These are phyloP conservation scores for Silurus asotus DNA, from an alignment of 2,113 vertebrate species.

Conservation along the genomic window DNA sequence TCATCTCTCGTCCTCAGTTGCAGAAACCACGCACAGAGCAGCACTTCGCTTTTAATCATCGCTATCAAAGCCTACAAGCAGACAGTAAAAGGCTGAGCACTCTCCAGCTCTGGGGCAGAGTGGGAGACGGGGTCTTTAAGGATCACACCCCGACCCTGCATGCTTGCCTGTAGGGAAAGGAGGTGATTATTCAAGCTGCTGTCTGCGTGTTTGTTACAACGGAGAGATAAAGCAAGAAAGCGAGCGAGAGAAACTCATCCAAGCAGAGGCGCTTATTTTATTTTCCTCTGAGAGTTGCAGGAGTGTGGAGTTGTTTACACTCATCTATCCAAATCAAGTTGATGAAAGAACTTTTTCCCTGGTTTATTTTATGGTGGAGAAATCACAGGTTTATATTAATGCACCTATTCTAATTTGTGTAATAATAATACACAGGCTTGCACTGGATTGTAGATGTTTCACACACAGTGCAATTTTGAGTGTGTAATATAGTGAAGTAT, in stretches of 20 bases:
- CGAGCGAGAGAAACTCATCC: conserved; percentile 11
- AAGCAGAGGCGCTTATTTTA: conserved; percentile 23
- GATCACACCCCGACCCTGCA: conserved; percentile 53
- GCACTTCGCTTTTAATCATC: conserved; percentile 71
- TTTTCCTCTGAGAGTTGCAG: conserved; percentile 23
- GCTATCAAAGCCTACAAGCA: conserved; percentile 71
- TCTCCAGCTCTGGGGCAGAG: conserved; percentile 60
- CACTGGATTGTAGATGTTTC: neutral
- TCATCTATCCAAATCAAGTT: neutral
- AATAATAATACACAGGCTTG: neutral
- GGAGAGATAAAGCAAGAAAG: conserved; percentile 10
- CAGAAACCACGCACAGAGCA: conserved; percentile 61
- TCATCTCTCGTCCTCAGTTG: conserved; percentile 43
- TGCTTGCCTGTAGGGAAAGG: conserved; percentile 55
- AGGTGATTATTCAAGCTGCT: conserved; percentile 69
- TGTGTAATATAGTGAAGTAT: neutral
- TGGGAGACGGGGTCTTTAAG: conserved; percentile 54
- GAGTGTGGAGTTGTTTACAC: conserved; percentile 27
- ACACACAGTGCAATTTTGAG: neutral
- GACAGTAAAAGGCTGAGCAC: conserved; percentile 59
- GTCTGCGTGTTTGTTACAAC: conserved; percentile 59
- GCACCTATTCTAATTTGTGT: neutral
- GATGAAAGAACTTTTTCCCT: conserved; percentile 4
- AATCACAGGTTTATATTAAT: neutral
- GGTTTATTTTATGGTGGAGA: neutral